Conservation (phyloP, 1,140 invertebrate genomes). For the Drosophila serrata region DNA sequence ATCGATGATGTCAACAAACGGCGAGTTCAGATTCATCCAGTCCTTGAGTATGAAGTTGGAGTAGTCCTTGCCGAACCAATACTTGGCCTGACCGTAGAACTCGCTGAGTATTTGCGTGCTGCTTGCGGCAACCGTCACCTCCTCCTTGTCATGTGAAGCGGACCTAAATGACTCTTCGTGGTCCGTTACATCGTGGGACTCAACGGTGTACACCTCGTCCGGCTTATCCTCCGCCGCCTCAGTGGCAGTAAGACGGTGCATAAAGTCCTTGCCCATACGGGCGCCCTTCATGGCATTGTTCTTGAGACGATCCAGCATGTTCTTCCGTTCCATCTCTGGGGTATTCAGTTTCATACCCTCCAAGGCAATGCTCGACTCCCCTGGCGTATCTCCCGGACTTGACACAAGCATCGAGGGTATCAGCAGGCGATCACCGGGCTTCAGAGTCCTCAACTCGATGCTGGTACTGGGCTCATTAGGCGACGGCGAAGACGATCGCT, state of each 20-base stretch:
- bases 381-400: slow-evolving; percentile 59
- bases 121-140: neutral
- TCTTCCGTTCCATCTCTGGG: slow-evolving; percentile 89
- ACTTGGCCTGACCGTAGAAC: slow-evolving; percentile 90
- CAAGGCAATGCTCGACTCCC: slow-evolving; percentile 62
- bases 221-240: slow-evolving; percentile 74
- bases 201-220: slow-evolving; percentile 80
- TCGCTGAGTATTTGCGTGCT: slow-evolving; percentile 75
- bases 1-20: slow-evolving; percentile 95
- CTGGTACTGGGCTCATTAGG: slow-evolving; percentile 8
- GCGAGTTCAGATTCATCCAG: slow-evolving; percentile 95
- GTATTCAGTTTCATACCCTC: slow-evolving; percentile 89
- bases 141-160: slow-evolving; percentile 1
- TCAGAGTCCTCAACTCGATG: slow-evolving; percentile 53
- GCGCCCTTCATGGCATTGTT: slow-evolving; percentile 87
- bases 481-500: slow-evolving; percentile 4
- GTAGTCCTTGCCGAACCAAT: slow-evolving; percentile 99
- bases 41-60: slow-evolving; percentile 99
- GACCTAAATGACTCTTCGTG: slow-evolving; percentile 63
- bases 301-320: slow-evolving; percentile 89
- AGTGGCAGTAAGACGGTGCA: slow-evolving; percentile 89
- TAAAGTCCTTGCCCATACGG: slow-evolving; percentile 86
- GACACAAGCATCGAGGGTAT: slow-evolving; percentile 84
- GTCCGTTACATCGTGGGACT: slow-evolving; percentile 11
- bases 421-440: slow-evolving; percentile 73